A percentile compares a stretch with the other conserved stretches of the same genome.
Conservation (phyloP, 2,113 vertebrate species). For the Nothocercus julius region DNA sequence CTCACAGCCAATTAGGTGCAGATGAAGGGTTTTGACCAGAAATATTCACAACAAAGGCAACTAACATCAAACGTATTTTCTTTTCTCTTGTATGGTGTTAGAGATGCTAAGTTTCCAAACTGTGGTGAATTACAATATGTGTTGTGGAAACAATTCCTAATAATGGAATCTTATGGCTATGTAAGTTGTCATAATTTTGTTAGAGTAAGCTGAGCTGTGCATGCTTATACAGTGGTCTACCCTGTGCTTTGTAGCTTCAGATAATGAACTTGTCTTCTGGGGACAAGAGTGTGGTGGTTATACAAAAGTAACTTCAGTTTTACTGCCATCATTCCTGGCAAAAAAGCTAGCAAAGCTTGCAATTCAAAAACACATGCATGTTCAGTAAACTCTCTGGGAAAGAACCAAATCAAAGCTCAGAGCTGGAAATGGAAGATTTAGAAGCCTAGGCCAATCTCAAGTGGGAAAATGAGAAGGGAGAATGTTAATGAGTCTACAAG, state of each 20-base stretch:
- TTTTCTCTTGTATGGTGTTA: not conserved
- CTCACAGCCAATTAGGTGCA: not conserved
- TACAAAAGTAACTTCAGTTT: not conserved
- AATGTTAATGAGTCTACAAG: not conserved
- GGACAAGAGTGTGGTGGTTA: not conserved
- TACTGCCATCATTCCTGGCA: not conserved
- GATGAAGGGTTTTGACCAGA: not conserved
- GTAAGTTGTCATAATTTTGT: not conserved
- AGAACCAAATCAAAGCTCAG: not conserved
- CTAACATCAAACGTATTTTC: not conserved
- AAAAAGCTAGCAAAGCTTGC: not conserved
- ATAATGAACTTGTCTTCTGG: not conserved
- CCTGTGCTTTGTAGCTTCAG: not conserved
- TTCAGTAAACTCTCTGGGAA: not conserved
- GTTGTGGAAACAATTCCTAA: not conserved
- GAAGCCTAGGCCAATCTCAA: not conserved
- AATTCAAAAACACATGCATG: not conserved
- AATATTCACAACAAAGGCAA: not conserved
- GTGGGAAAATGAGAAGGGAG: not conserved
- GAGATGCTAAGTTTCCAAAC: not conserved
- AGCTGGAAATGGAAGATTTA: not conserved
- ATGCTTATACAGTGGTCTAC: fast-evolving
- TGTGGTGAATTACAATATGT: not conserved
- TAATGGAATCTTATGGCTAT: not conserved
- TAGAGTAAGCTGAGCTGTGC: not conserved